Base-by-base conservation (phyloP, 2,113 vertebrate species). In the Mobula hypostoma region DNA sequence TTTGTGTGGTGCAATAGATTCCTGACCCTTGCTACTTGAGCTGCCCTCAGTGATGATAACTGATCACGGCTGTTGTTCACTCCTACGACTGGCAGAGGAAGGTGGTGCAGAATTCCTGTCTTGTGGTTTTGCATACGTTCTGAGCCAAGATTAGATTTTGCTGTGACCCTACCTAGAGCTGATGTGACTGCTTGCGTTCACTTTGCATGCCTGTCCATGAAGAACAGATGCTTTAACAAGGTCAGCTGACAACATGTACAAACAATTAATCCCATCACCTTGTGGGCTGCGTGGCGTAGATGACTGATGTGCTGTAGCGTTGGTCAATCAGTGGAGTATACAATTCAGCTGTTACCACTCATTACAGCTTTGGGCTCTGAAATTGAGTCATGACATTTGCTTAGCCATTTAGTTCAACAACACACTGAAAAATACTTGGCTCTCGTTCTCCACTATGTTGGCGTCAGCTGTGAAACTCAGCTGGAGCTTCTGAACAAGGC, bases 211-310 rank as follows among this genome's bases (percentile, higher is more conserved):
- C 66, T 66, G 85, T 63, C 5, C 14, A 15, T 17, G 58, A 87
- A 63, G 83, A 83, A 88, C 85, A 88, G 85, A n/a, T 88, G 58
- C 19, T 87, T 82, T 61, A 61, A 29, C 83, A 87, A 87, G 83
- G 83, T 88, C 29, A 63, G 27, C 85, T 17, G 66, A 66, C 58
- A 32, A 5, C 85, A 88, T n/a, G 61, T n/a, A 88, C 58, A n/a
- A 19, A 61, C 58, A 88, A 63, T 88, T 88, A n/a, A 66, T 32
- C 85, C 12, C 17, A 58, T 66, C 24, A 87, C 56, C 83, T 87
- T 78, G 8, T 82, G 80, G 8, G 80, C 40, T 58, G 29, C 4
- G n/a, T 88, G 85, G 29, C 85, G 29, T 14, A 88, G 27, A 12
- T 63, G 63, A 66, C 17, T n/a, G 15, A 27, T 88, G 29, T 66